Base-by-base conservation (phyloP, 2,888 invertebrate genomes). In the Apodemia hepburni region DNA sequence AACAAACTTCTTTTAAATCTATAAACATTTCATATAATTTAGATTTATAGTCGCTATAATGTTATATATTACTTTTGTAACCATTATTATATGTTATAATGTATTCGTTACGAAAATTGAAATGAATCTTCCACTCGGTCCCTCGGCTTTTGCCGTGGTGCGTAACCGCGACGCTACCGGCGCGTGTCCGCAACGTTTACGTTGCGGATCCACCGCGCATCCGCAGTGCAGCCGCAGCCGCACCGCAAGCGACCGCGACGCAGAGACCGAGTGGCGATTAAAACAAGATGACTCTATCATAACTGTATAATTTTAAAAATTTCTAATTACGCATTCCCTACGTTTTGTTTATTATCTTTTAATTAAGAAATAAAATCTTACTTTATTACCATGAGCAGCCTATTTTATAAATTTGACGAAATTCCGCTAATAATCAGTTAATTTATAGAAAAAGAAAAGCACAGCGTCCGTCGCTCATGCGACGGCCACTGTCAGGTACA, bases 21-120 rank as follows among this genome's bases (percentile, higher is more conserved):
- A 91, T 91, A 91, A 90, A 91, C 90, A 90, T 90, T 90, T 90
- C 85, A 91, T 91, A 91, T 90, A 90, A 89, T 90, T 91, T 91
- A 90, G 85, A 90, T 89, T 87, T 87, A 91, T 89, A 89, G 82
- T 86, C 80, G 83, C 91, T 91, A 91, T 90, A 89, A 90, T 91
- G 91, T 91, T 87, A 91, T 90, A 91, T 82, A 89, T 90, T 90
- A 90, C 88, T 86, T 88, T 84, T 89, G 87, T 90, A 91, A 90
- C 90, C 88, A 86, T 90, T 90, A 89, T 88, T 81, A 90, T 89
- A 90, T 88, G 89, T 88, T 89, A 88, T 88, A 51, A 89, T 89
- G 90, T 89, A 90, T 88, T 89, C 86, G 89, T 88, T 90, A 89
- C 87, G 85, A 87, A 87, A 84, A 79, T 85, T 80, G 76, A 82